Base-by-base conservation (phyloP, 2,797 vertebrate genomes). In the Acanthiza pusilla region DNA sequence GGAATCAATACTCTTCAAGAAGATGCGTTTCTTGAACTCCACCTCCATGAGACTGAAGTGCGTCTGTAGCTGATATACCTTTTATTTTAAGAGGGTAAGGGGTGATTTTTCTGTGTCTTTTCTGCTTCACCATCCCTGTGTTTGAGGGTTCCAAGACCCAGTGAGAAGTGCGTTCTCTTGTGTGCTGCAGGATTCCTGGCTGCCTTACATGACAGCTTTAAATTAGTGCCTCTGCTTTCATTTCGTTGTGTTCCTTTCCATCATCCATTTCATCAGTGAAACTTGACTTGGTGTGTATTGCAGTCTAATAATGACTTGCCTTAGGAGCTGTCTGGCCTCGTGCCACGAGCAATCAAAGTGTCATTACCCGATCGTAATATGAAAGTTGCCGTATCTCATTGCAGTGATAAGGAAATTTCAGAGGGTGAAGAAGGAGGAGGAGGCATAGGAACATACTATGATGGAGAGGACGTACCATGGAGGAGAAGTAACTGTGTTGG, bases 241-340 rank as follows among this genome's bases (percentile, higher is more conserved):
- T 93, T 94, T 85, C 55, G 7, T 82, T 77, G 42, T 57, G 36
- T n/a, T 75, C n/a, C 43, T 84, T 89, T 95, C 93, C 72, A 47
- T 89, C 68, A 43, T 71, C 48, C 66, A n/a, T 80, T 73, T 76
- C 85, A 71, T 67, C 5, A 4, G 73, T 51, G 85, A 62, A 81
- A 78, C 47, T 51, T 62, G 83, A 68, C 48, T 73, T 83, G 65
- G 50, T 81, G 57, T 90, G 57, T 76, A 8, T 83, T 93, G 75
- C 79, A 79, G 20, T 9, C 68, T 63, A 27, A 67, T 82, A 88
- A 86, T 84, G 93, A 51, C 51, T 72, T 89, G 82, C 53, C 77
- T 95, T 54, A 71, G 89, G 77, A 91, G 65, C 43, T 89, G 50
- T 38, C 92, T 96, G 93, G 89, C 89, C 32, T 89, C 45, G 47